Conservation (phyloP, 2,888 invertebrate species). For the Eristalis arbustorum region DNA sequence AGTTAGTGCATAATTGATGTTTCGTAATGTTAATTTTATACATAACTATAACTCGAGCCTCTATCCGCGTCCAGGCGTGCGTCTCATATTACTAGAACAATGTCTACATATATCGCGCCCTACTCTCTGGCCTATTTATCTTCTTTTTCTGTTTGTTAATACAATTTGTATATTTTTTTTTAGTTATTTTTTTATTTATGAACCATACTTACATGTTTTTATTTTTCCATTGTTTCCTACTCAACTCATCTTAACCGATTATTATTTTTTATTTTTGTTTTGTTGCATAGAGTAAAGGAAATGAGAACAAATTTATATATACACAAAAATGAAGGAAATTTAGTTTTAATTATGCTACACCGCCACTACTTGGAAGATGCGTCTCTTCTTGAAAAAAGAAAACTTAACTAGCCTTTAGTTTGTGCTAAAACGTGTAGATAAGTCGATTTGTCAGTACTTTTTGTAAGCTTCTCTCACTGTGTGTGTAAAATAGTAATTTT, state of each 20-base stretch:
- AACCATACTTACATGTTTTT: conserved; percentile 54
- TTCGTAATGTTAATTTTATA: conserved; percentile 59
- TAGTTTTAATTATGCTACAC: conserved; percentile 35
- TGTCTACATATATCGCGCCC: conserved; percentile 20
- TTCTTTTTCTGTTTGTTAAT: conserved; percentile 50
- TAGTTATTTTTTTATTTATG: conserved; percentile 61
- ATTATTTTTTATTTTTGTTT: conserved; percentile 25
- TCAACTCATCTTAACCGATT: conserved; percentile 25
- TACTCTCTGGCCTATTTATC: conserved; percentile 51
- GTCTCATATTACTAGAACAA: conserved; percentile 45
- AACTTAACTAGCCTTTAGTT: not conserved
- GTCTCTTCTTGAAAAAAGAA: conserved; percentile 2
- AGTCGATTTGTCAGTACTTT: conserved; percentile 53
- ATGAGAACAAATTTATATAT: conserved; percentile 42
- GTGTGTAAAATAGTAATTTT: conserved; percentile 76
- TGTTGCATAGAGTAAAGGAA: conserved; percentile 37
- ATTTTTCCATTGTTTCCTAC: conserved; percentile 45
- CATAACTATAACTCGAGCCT: conserved; percentile 54
- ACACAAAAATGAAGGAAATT: conserved; percentile 3
- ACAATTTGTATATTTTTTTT: conserved; percentile 48
- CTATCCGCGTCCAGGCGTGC: conserved; percentile 54
- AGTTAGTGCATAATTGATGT: conserved; percentile 55
- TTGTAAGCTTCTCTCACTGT: conserved; percentile 69
- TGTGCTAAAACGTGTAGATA: conserved; percentile 40
- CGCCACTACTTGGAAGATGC: conserved; percentile 3